Evolutionary conservation across 2,888 invertebrate genomes (phyloP).

Genomic region (Xylota segnis): DNA sequence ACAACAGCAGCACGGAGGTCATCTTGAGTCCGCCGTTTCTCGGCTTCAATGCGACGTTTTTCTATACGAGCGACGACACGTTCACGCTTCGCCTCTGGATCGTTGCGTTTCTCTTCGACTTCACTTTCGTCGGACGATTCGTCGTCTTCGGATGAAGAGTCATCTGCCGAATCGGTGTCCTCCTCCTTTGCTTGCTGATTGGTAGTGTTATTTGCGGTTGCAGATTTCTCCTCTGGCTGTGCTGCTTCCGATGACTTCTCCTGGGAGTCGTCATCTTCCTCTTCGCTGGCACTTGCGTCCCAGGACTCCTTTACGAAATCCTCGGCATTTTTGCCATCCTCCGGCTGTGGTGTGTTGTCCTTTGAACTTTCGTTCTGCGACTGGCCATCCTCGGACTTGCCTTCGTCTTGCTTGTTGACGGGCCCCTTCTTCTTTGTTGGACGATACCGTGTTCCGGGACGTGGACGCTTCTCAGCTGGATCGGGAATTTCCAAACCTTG

Average conservation of each 20-base stretch:
- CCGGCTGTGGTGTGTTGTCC: constrained; percentile 77
- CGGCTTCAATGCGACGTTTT: constrained; percentile 89
- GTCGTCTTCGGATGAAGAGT: constrained; percentile 70
- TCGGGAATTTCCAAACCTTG: constrained; percentile 94
- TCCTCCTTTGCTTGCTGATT: constrained; percentile 79
- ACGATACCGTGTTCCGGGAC: constrained; percentile 91
- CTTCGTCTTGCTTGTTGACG: constrained; percentile 82
- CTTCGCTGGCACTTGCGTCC: constrained; percentile 89
- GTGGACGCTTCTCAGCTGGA: constrained; percentile 87
- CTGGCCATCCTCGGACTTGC: constrained; percentile 78
- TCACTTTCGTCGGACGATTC: constrained; percentile 80
- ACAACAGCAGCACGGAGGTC: constrained; percentile 97
- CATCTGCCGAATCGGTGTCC: constrained; percentile 77
- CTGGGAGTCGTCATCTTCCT: constrained; percentile 84
- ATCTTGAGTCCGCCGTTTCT: constrained; percentile 88
- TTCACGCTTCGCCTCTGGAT: constrained; percentile 91
- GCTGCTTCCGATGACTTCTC: constrained; percentile 84
- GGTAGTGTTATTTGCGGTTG: constrained; percentile 85
- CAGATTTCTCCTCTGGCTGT: constrained; percentile 76
- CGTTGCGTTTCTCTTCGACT: constrained; percentile 88
- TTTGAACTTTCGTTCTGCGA: constrained; percentile 77
- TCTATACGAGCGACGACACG: constrained; percentile 90
- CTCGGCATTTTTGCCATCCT: constrained; percentile 82
- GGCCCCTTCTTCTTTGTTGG: constrained; percentile 88
- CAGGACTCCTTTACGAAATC: constrained; percentile 91